These are phyloP conservation scores for Plectrocnemia conspersa DNA, from an alignment of 1,140 invertebrate species.

Conservation along the genomic window DNA sequence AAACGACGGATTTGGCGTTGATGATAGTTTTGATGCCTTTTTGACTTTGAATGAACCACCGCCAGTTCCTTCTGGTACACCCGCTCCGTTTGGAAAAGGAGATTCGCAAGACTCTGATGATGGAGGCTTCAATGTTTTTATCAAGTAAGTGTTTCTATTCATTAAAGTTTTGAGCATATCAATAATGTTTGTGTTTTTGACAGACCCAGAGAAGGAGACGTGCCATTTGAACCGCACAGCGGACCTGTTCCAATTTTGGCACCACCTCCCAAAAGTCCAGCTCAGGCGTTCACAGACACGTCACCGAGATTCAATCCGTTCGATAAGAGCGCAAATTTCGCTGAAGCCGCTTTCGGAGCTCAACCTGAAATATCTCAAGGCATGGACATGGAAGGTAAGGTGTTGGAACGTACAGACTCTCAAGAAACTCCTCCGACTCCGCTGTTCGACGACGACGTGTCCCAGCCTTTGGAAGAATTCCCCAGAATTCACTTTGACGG, in stretches of 20 bases:
- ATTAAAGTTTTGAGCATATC: slow-evolving; percentile 60
- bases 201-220: slow-evolving; percentile 58
- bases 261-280: slow-evolving; percentile 62
- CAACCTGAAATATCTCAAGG: slow-evolving; percentile 20
- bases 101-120: slow-evolving; percentile 73
- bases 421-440: slow-evolving; percentile 84
- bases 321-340: slow-evolving; percentile 59
- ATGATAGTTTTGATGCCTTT: slow-evolving; percentile 79
- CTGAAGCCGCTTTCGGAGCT: slow-evolving; percentile 29
- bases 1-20: slow-evolving; percentile 57
- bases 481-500: slow-evolving; percentile 72
- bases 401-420: slow-evolving; percentile 55
- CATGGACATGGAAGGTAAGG: slow-evolving; percentile 17
- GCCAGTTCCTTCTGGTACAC: slow-evolving; percentile 56
- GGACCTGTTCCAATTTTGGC: slow-evolving; percentile 64
- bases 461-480: slow-evolving; percentile 89
- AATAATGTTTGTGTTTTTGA: slow-evolving; percentile 59
- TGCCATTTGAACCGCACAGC: slow-evolving; percentile 37
- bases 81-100: slow-evolving; percentile 53
- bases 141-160: slow-evolving; percentile 55
- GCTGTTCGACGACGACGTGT: slow-evolving; percentile 91
- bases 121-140: slow-evolving; percentile 74
- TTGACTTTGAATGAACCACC: slow-evolving; percentile 72
- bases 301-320: slow-evolving; percentile 73
- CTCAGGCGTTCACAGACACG: slow-evolving; percentile 52